phyloP scores from a whole-genome alignment of 2,113 vertebrate genomes.

The Xerus inauris region DNA sequence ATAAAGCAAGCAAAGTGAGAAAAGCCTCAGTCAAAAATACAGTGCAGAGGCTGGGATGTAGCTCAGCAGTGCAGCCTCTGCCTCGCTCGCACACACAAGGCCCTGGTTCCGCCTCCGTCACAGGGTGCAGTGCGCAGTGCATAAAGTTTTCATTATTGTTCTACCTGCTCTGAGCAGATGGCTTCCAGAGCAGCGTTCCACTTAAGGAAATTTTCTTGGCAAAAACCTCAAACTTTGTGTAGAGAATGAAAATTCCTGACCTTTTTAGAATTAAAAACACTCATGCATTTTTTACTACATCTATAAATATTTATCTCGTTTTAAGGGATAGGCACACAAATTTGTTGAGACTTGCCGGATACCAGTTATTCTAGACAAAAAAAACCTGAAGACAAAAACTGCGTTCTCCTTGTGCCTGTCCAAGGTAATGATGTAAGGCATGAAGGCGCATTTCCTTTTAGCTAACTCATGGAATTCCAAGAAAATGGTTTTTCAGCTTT shows the following conservation, averaged over 20 bases:
- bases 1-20: not conserved
- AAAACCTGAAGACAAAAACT: not conserved
- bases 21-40: not conserved
- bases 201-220: not conserved
- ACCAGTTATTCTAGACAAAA: not conserved
- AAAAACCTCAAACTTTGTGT: not conserved
- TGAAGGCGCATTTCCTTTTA: not conserved
- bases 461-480: conserved; percentile 24
- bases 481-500: not conserved
- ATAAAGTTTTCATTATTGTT: not conserved
- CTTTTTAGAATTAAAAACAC: conserved; percentile 52
- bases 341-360: conserved; percentile 28
- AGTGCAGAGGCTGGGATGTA: too few relatives aligned
- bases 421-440: not conserved
- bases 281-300: not conserved
- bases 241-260: not conserved
- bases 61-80: too few relatives aligned
- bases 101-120: too few relatives aligned
- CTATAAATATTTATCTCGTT: conserved; percentile 41
- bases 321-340: not conserved
- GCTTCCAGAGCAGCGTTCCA: not conserved
- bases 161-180: not conserved
- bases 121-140: accelerated
- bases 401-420: not conserved
- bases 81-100: too few relatives aligned